Base-by-base conservation (phyloP, 2,797 vertebrate genomes). In the Artibeus jamaicensis region DNA sequence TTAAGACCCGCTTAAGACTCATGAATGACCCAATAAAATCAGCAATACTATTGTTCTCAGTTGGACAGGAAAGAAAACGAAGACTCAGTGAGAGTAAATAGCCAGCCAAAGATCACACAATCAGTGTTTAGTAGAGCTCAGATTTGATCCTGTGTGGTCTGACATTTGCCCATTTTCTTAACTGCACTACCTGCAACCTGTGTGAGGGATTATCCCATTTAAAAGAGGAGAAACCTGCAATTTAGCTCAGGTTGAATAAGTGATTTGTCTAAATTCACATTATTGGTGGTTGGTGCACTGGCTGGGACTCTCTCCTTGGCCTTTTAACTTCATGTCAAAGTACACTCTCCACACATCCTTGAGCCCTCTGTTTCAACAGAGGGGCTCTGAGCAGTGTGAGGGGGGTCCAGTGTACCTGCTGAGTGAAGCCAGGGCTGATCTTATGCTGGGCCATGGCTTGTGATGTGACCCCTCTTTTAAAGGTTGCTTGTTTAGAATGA, bases 11-110 rank as follows among this genome's bases (percentile, higher is more conserved):
- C 59, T 59, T 82, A 57, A 24, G 57, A 24, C 24, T 79, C 18
- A 39, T 24, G 39, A 68, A 46, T 79, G 32, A 89, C 21, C 32
- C 50, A 39, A 6, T 57, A 37, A 90, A 32, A 37, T 37, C 85
- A 34, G 50, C 34, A 42, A 70, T 29, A 76, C 42, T 62, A 39
- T 48, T 87, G 37, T 91, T 65, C 16, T 84, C 39, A 73, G 29
- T 81, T 70, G 82, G 70, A 74, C 12, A 82, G 42, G 42, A 65
- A 50, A 89, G 67, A 88, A 95, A 91, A 86, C 55, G 55, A 90
- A 95, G 65, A 42, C 67, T 77, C 22, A 42, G 26, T 53, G 37
- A 74, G 11, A 5, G 90, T 86, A 91, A 88, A 73, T 65, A 57
- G 74, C 12, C 21, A 86, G 65, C 29, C 44, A 3, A 11, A 76